Evolutionary conservation across 2,888 invertebrate genomes (phyloP).

Genomic region (Mesochorus sp.): DNA sequence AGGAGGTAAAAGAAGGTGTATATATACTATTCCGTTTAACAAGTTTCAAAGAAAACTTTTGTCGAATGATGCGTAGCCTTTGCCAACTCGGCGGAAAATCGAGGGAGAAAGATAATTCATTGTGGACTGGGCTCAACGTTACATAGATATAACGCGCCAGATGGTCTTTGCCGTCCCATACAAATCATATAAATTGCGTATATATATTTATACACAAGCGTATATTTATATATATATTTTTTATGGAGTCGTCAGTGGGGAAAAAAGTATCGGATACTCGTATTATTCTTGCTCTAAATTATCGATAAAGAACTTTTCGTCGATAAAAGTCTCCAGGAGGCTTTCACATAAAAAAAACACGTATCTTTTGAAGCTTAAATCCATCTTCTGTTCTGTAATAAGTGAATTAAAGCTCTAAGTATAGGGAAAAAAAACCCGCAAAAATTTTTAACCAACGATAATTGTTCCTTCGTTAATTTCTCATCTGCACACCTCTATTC

Average conservation of each 20-base stretch:
- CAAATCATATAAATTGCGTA: background rate
- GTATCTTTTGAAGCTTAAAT: background rate
- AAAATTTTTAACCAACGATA: too few species aligned
- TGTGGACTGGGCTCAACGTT: background rate
- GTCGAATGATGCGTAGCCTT: constrained; percentile 32
- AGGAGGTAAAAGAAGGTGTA: background rate
- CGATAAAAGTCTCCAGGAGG: constrained; percentile 4
- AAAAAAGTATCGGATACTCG: background rate
- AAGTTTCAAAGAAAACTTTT: constrained; percentile 52
- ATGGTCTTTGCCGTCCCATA: background rate
- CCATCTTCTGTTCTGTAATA: background rate
- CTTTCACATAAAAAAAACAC: background rate
- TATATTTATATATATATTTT: constrained; percentile 29
- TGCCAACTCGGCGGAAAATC: constrained; percentile 30
- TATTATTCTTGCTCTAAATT: constrained; percentile 34
- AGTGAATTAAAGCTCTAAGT: too few species aligned
- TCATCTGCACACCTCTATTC: too few species aligned
- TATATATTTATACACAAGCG: background rate
- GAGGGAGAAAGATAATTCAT: constrained; percentile 31
- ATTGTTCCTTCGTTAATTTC: too few species aligned
- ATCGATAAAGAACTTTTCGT: constrained; percentile 27
- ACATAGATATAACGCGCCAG: constrained; percentile 40
- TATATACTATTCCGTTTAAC: constrained; percentile 18
- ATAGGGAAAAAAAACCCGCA: too few species aligned
- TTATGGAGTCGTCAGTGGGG: constrained; percentile 30